Conservation (phyloP, 2,888 invertebrate genomes). For the Phragmatobia fuliginosa region DNA sequence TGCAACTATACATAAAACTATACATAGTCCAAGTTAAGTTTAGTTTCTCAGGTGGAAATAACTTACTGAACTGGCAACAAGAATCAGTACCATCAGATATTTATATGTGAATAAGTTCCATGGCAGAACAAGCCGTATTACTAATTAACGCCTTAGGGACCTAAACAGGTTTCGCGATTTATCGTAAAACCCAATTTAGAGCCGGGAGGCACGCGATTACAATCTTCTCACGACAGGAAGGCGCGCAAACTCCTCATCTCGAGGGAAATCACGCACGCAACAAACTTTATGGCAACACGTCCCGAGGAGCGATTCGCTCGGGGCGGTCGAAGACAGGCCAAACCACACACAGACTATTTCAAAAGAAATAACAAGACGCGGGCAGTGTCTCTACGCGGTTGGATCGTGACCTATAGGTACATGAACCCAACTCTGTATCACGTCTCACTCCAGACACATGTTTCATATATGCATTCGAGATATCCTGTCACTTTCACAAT, state of each 20-base stretch:
- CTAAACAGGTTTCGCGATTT: slow-evolving; percentile 82
- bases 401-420: slow-evolving; percentile 53
- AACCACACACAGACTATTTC: slow-evolving; percentile 78
- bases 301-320: slow-evolving; percentile 81
- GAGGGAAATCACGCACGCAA: slow-evolving; percentile 87
- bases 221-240: slow-evolving; percentile 87
- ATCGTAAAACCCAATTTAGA: slow-evolving; percentile 85
- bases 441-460: slow-evolving; percentile 68
- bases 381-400: slow-evolving; percentile 82
- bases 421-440: slow-evolving; percentile 59
- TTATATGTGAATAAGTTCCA: slow-evolving; percentile 65
- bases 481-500: slow-evolving; percentile 77
- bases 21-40: background rate
- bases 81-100: slow-evolving; percentile 38
- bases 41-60: background rate
- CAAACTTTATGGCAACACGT: slow-evolving; percentile 87
- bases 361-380: slow-evolving; percentile 77
- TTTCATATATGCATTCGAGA: slow-evolving; percentile 43
- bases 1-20: background rate
- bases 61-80: background rate
- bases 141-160: slow-evolving; percentile 82
- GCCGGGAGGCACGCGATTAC: slow-evolving; percentile 86
- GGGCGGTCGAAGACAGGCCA: slow-evolving; percentile 77
- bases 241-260: slow-evolving; percentile 86
- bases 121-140: slow-evolving; percentile 75